Conservation (phyloP, 2,797 vertebrate genomes). For the Cuculus canorus region DNA sequence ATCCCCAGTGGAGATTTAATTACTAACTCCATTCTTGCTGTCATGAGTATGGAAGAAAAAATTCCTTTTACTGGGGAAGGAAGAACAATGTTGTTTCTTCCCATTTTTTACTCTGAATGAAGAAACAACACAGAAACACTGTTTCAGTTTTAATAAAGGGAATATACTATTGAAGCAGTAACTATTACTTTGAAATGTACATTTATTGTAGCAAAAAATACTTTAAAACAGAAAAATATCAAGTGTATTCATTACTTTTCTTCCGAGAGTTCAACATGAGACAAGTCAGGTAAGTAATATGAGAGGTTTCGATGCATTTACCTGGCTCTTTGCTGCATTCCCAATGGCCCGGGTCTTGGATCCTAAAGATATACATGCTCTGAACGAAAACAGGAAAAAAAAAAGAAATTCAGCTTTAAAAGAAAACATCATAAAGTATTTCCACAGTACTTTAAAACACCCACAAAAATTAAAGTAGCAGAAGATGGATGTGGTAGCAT, state of each 20-base stretch:
- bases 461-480: not conserved
- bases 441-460: not conserved
- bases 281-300: not conserved
- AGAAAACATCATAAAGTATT: not conserved
- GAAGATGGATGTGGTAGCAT: not conserved
- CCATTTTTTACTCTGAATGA: not conserved
- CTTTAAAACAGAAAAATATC: not conserved
- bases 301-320: not conserved
- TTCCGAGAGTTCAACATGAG: not conserved
- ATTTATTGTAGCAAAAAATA: not conserved
- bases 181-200: not conserved
- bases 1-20: not conserved
- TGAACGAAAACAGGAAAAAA: constrained; percentile 55
- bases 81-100: not conserved
- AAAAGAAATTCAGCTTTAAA: not conserved
- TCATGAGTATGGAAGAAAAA: not conserved
- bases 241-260: not conserved
- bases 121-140: not conserved
- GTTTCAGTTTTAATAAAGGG: not conserved
- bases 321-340: constrained; percentile 92
- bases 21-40: not conserved
- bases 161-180: not conserved
- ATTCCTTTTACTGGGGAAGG: not conserved
- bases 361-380: constrained; percentile 93
- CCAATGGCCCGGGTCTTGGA: constrained; percentile 93